phyloP scores from a whole-genome alignment of 2,888 invertebrate species.

The Sericinus montela region DNA sequence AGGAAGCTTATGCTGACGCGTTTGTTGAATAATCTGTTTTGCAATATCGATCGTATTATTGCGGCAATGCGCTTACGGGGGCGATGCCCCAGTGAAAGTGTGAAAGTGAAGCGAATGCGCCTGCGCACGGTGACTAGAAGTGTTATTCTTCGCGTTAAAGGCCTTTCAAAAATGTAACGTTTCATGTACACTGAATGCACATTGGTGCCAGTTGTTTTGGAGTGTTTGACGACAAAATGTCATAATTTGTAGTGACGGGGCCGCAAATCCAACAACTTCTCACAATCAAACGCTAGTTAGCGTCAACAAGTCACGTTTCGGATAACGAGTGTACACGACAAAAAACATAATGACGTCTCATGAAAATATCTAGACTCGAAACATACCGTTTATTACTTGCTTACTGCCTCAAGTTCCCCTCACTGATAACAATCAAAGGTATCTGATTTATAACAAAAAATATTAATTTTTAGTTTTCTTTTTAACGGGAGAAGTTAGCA shows the following conservation, averaged over 20 bases:
- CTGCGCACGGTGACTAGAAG: conserved; percentile 33
- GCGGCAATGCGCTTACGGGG: conserved; percentile 40
- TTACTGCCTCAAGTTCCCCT: neutral
- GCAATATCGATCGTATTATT: conserved; percentile 49
- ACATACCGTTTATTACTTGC: conserved; percentile 3
- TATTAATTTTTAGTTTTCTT: too few species aligned
- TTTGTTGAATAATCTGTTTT: conserved; percentile 68
- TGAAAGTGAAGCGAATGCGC: conserved; percentile 77
- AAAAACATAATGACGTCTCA: conserved; percentile 36
- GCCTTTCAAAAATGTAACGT: conserved; percentile 1
- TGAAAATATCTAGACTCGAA: conserved; percentile 11
- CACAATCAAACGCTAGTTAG: conserved; percentile 15
- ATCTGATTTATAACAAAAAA: too few species aligned
- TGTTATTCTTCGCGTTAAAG: conserved; percentile 19
- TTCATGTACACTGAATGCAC: conserved; percentile 3
- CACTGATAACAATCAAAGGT: too few species aligned
- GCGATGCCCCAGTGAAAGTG: conserved; percentile 77
- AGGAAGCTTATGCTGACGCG: conserved; percentile 24
- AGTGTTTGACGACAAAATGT: neutral
- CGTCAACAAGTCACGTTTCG: conserved; percentile 31
- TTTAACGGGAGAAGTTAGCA: too few species aligned
- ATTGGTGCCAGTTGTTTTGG: neutral
- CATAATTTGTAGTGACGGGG: neutral
- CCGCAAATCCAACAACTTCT: conserved; percentile 3
- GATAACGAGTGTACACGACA: conserved; percentile 36